Evolutionary conservation across 1,140 invertebrate genomes (phyloP).

Genomic region (Polypedilum vanderplanki): DNA sequence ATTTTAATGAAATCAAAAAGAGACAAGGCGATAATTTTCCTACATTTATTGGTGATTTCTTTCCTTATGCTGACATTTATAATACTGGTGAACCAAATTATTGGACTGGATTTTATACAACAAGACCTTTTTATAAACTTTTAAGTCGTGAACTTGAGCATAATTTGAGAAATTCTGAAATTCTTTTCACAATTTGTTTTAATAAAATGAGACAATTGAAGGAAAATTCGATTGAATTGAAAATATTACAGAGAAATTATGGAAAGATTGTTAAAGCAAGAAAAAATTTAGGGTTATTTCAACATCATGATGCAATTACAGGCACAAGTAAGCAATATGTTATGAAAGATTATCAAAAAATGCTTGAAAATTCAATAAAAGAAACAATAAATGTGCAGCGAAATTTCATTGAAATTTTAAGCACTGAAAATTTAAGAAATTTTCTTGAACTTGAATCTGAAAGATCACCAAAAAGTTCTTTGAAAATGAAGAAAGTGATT

Average conservation of each 20-base stretch:
- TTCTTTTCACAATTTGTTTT: conserved; percentile 37
- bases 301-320: conserved; percentile 93
- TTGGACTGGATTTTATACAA: conserved; percentile 94
- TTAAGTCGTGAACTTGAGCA: conserved; percentile 71
- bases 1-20: conserved; percentile 71
- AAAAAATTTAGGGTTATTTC: conserved; percentile 74
- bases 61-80: conserved; percentile 63
- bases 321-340: conserved; percentile 81
- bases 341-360: neutral
- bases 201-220: conserved; percentile 72
- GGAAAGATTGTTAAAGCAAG: conserved; percentile 60
- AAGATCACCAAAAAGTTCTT: neutral
- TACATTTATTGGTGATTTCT: conserved; percentile 87
- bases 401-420: neutral
- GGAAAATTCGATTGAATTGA: conserved; percentile 48
- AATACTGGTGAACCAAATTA: conserved; percentile 85
- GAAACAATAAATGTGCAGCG: neutral
- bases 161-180: conserved; percentile 43
- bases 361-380: neutral
- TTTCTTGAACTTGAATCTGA: neutral
- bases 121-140: conserved; percentile 85
- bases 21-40: conserved; percentile 58
- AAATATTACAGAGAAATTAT: conserved; percentile 43
- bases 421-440: neutral
- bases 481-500: neutral